Conservation (phyloP, 2,113 vertebrate species). For the Spheniscus mendiculus region DNA sequence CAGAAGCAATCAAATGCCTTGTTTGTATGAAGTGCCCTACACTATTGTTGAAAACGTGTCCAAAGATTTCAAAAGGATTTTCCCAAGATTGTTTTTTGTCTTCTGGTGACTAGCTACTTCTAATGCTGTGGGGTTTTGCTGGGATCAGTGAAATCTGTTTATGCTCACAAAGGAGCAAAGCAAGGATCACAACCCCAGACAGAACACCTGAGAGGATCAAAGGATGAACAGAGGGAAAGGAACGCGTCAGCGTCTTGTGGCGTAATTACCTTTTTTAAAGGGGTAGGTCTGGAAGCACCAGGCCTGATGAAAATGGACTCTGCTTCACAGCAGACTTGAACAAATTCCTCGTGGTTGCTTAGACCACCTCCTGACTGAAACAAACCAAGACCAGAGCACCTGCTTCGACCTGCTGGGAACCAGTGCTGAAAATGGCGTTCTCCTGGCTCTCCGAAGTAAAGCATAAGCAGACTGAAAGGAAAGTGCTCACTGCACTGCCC, state of each 20-base stretch:
- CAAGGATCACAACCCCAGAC: background rate
- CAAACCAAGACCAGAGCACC: background rate
- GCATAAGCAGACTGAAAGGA: background rate
- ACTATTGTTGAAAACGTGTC: fast-evolving
- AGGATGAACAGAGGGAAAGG: background rate
- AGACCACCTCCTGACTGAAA: background rate
- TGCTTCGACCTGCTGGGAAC: background rate
- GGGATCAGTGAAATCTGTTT: background rate
- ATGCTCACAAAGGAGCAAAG: background rate
- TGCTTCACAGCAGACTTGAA: background rate
- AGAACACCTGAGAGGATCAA: background rate
- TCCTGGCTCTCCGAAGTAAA: background rate
- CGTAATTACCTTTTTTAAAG: background rate
- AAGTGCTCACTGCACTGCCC: background rate
- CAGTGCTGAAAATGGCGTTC: background rate
- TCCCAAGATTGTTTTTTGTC: background rate
- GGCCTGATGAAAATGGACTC: background rate
- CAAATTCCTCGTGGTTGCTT: background rate
- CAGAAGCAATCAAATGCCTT: background rate
- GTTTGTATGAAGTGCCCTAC: background rate
- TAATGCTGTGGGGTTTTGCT: background rate
- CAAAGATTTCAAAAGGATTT: background rate
- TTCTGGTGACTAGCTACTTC: background rate
- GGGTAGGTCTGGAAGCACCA: background rate
- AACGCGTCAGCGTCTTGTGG: background rate